phyloP scores from a whole-genome alignment of 2,113 vertebrate species.

The Haliaeetus leucogaster region DNA sequence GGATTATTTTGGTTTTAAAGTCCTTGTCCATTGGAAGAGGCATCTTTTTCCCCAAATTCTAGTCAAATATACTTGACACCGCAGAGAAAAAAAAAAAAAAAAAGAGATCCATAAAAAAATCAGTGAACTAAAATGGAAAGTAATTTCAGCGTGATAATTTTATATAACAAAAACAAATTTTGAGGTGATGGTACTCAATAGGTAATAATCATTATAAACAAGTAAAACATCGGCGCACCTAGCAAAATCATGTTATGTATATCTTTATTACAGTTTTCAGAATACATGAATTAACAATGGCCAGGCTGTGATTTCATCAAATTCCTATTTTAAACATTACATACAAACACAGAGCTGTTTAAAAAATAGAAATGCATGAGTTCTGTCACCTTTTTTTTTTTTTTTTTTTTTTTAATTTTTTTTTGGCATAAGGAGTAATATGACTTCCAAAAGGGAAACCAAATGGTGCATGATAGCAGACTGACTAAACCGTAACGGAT shows the following conservation, averaged over 20 bases:
- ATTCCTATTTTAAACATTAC: slow-evolving; percentile 59
- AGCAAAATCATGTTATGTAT: slow-evolving; percentile 14
- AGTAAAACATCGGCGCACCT: slow-evolving; percentile 37
- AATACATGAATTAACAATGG: slow-evolving; percentile 58
- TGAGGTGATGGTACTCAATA: background rate
- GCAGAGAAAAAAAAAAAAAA: background rate
- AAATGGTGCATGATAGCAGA: slow-evolving; percentile 19
- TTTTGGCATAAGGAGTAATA: slow-evolving; percentile 43
- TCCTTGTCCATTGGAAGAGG: background rate
- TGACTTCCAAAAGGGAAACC: slow-evolving; percentile 54
- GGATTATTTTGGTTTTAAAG: background rate
- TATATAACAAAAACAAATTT: background rate
- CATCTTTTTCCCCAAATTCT: background rate
- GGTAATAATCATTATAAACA: slow-evolving; percentile 1
- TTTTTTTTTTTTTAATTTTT: background rate
- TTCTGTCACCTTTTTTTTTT: slow-evolving; percentile 11
- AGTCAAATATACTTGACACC: background rate
- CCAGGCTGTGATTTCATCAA: slow-evolving; percentile 59
- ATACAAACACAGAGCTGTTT: slow-evolving; percentile 56
- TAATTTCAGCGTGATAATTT: background rate
- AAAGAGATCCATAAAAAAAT: background rate
- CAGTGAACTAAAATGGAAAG: background rate
- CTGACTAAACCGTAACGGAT: background rate
- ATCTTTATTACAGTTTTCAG: slow-evolving; percentile 58
- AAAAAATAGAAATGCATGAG: slow-evolving; percentile 56